These are phyloP conservation scores for Hipposideros larvatus DNA, from an alignment of 2,797 vertebrate species.

Conservation along the genomic window DNA sequence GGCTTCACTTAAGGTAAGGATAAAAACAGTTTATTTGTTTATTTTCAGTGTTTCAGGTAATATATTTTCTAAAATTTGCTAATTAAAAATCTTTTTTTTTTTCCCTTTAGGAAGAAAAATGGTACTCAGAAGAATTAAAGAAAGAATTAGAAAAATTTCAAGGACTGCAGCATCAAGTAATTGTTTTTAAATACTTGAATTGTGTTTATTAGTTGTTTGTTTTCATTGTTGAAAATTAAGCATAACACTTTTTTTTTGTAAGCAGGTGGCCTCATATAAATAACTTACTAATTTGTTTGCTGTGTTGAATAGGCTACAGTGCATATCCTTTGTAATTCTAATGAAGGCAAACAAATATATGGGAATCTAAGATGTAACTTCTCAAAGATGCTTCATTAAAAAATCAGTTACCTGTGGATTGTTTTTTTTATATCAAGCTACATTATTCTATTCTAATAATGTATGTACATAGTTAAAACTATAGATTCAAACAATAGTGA, in stretches of 20 bases:
- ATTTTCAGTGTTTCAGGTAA: constrained; percentile 80
- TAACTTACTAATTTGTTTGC: constrained; percentile 72
- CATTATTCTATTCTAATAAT: constrained; percentile 35
- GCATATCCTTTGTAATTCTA: constrained; percentile 48
- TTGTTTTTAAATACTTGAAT: constrained; percentile 93
- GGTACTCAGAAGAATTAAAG: constrained; percentile 99
- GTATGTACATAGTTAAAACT: constrained; percentile 33
- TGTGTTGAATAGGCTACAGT: constrained; percentile 27
- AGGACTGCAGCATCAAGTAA: constrained; percentile 99
- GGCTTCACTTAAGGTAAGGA: constrained; percentile 95
- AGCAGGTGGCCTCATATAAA: constrained; percentile 85
- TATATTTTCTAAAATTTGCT: constrained; percentile 67
- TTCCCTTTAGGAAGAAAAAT: constrained; percentile 94
- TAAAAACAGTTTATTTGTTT: constrained; percentile 74
- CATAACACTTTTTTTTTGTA: constrained; percentile 85
- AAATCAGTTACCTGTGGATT: constrained; percentile 2
- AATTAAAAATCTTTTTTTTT: constrained; percentile 67
- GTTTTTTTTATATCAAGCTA: neutral
- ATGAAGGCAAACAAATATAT: constrained; percentile 21
- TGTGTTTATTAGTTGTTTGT: constrained; percentile 84
- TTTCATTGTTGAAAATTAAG: constrained; percentile 86
- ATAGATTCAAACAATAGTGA: neutral
- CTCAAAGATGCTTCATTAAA: constrained; percentile 30
- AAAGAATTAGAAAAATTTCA: constrained; percentile 99
- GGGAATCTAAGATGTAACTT: neutral